Percentiles rank a stretch among this genome's conserved stretches.
Evolutionary conservation across 1,140 invertebrate genomes (phyloP).

Genomic region (Myzus persicae): DNA sequence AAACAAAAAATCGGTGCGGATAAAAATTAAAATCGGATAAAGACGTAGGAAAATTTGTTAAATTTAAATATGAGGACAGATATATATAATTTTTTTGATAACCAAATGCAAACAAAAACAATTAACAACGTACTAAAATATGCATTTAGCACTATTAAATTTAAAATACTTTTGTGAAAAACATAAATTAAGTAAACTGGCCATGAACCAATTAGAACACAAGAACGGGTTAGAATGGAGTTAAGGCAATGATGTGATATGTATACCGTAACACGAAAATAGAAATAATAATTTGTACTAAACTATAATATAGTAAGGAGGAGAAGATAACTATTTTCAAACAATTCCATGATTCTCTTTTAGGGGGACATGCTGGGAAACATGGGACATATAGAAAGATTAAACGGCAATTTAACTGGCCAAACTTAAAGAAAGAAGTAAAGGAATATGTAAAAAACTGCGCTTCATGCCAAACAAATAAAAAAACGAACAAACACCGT

Average conservation of each 20-base stretch:
- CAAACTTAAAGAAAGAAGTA: neutral
- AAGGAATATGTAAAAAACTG: neutral
- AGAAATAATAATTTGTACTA: too few relatives aligned
- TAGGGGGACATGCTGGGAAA: neutral
- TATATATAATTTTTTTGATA: neutral
- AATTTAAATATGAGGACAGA: neutral
- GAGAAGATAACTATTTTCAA: neutral
- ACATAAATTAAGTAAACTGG: too few relatives aligned
- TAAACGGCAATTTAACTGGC: too few relatives aligned
- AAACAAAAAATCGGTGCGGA: neutral
- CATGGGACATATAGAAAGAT: neutral
- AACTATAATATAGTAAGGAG: too few relatives aligned
- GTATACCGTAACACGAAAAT: too few relatives aligned
- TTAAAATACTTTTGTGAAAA: too few relatives aligned
- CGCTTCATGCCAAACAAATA: neutral
- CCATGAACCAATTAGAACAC: neutral
- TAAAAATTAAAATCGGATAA: neutral
- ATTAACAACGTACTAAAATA: neutral
- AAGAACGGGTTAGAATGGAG: too few relatives aligned
- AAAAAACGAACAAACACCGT: neutral
- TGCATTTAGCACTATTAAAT: too few relatives aligned
- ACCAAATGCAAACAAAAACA: neutral
- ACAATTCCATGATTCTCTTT: neutral
- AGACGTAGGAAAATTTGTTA: neutral
- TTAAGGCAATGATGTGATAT: too few relatives aligned